Evolutionary conservation across 2,797 vertebrate species (phyloP).

Genomic region (Perodicticus potto): DNA sequence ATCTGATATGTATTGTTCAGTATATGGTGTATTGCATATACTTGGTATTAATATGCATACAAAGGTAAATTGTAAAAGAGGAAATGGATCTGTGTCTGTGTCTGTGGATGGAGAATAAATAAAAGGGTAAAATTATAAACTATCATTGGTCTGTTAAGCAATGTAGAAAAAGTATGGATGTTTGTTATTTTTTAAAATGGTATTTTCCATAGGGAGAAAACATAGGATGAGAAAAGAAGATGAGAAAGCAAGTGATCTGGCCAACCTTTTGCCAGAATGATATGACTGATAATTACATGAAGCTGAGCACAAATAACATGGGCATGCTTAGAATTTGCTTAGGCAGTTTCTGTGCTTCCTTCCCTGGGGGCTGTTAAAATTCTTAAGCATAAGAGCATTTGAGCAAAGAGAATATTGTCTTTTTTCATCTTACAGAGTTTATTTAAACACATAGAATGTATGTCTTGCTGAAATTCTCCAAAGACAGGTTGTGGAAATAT

Average conservation of each 20-base stretch:
- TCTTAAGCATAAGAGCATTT: constrained; percentile 47
- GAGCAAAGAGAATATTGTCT: constrained; percentile 57
- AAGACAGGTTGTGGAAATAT: constrained; percentile 34
- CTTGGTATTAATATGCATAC: neutral
- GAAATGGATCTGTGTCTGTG: neutral
- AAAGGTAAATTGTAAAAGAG: neutral
- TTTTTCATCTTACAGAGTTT: constrained; percentile 17
- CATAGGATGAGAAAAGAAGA: constrained; percentile 56
- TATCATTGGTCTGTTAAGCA: neutral
- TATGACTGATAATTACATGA: constrained; percentile 64
- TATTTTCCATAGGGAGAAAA: constrained; percentile 62
- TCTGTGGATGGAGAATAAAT: neutral
- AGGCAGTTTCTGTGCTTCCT: constrained; percentile 55
- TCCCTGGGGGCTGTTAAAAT: constrained; percentile 46
- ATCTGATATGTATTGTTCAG: neutral
- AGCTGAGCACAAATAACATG: constrained; percentile 50
- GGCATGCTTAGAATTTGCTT: constrained; percentile 60
- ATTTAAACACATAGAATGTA: neutral
- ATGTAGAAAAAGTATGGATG: neutral
- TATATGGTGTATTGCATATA: neutral
- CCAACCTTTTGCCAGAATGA: constrained; percentile 58
- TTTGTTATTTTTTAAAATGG: neutral
- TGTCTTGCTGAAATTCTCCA: constrained; percentile 13
- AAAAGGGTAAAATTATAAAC: neutral
- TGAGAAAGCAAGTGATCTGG: constrained; percentile 36